Percentiles rank a stretch among this genome's conserved stretches.
phyloP scores from a whole-genome alignment of 2,888 invertebrate genomes.

The Petrolisthes cinctipes region DNA sequence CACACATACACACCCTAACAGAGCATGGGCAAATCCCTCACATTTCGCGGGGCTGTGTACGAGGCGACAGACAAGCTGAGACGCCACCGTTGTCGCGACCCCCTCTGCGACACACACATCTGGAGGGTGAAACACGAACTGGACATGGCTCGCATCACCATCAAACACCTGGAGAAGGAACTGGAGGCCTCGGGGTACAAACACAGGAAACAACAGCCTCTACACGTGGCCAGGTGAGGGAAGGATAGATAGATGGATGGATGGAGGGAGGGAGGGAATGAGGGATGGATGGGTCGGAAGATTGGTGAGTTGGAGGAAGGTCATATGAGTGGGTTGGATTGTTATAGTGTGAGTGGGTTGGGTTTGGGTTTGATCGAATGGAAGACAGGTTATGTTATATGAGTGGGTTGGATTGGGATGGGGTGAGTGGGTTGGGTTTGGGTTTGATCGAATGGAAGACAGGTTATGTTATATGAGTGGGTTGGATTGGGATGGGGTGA shows the following conservation, averaged over 20 bases:
- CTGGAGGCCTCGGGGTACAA: slow-evolving; percentile 86
- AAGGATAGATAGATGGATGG: not conserved
- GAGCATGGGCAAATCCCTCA: slow-evolving; percentile 82
- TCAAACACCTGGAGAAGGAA: slow-evolving; percentile 87
- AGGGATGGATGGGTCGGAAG: not conserved
- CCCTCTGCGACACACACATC: slow-evolving; percentile 82
- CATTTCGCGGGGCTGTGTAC: slow-evolving; percentile 84
- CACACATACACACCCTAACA: slow-evolving; percentile 65
- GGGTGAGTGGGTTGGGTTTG: no score
- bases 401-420: no score
- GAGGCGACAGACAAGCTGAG: slow-evolving; percentile 79
- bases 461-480: not conserved
- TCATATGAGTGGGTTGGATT: not conserved
- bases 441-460: not conserved
- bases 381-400: not conserved
- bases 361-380: no score
- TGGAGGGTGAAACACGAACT: slow-evolving; percentile 93
- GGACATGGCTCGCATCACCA: slow-evolving; percentile 85
- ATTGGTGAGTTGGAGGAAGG: not conserved
- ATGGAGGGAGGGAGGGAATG: not conserved
- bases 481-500: not conserved
- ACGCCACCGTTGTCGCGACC: slow-evolving; percentile 75
- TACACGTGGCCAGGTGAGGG: not conserved
- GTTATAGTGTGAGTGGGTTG: not conserved
- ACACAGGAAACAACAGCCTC: slow-evolving; percentile 71